A percentile compares a stretch with the other conserved stretches of the same genome.
phyloP scores from a whole-genome alignment of 92 coral and sea anemone genomes.

The Scolanthus callimorphus region DNA sequence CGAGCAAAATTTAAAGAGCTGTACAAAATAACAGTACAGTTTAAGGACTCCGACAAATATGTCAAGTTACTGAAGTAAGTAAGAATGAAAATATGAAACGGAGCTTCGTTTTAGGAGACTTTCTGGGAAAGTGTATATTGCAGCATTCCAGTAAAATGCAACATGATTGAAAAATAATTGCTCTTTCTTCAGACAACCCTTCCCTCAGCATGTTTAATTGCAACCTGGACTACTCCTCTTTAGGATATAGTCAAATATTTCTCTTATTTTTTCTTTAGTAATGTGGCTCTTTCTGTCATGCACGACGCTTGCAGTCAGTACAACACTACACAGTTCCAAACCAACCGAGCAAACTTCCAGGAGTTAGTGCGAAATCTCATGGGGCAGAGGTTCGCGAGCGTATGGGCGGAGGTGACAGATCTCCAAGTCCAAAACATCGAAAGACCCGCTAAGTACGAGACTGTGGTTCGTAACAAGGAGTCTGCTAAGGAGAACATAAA shows the following conservation, averaged over 20 bases:
- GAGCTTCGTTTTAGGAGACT: too few relatives aligned
- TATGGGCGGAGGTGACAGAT: slow-evolving; percentile 45
- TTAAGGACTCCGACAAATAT: slow-evolving; percentile 43
- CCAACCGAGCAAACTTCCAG: slow-evolving; percentile 50
- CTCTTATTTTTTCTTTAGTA: slow-evolving; percentile 5
- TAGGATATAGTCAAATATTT: neutral
- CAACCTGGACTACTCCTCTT: too few relatives aligned
- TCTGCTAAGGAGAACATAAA: slow-evolving; percentile 33
- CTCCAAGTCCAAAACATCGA: slow-evolving; percentile 23
- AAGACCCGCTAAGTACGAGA: slow-evolving; percentile 4
- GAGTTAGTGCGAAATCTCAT: slow-evolving; percentile 46
- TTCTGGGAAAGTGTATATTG: too few relatives aligned
- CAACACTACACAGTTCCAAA: slow-evolving; percentile 62
- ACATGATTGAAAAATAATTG: too few relatives aligned
- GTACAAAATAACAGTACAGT: slow-evolving; percentile 28
- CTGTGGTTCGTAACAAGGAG: slow-evolving; percentile 3
- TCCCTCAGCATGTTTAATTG: too few relatives aligned
- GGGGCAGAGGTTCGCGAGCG: slow-evolving; percentile 15
- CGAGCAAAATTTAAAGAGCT: slow-evolving; percentile 59
- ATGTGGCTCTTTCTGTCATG: slow-evolving; percentile 34
- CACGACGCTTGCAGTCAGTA: slow-evolving; percentile 68
- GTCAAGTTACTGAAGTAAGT: slow-evolving; percentile 52
- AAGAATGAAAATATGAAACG: too few relatives aligned
- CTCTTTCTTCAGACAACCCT: too few relatives aligned
- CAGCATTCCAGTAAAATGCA: too few relatives aligned